Evolutionary conservation across 2,797 vertebrate genomes (phyloP), one percentile per base, ranked within the genome.

Genomic region (Bryconaethiops microstoma): DNA sequence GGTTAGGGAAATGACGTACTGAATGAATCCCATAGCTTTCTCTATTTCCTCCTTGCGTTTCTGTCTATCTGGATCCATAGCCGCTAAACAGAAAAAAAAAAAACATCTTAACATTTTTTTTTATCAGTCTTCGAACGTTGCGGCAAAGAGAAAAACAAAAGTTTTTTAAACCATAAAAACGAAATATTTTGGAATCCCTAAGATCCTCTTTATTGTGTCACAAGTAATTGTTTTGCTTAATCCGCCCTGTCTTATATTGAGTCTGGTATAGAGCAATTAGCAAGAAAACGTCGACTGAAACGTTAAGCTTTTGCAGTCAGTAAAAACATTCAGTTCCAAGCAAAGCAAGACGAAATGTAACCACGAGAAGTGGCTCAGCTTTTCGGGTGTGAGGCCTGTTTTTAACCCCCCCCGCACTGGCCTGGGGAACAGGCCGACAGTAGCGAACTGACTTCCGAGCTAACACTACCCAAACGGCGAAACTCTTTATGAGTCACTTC

Each of bases 1-100:
- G 17, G 2, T 13, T 14, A 42, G n/a, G 12, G 62, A 62, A 82
- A 54, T 0, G 21, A 91, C 96, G 96, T 94, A 99, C 98, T 99
- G 97, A 86, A 99, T 99, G 82, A 99, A 99, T 83, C 97, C 96
- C 93, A 99, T 94, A 83, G 97, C 96, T 91, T 97, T 99, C 88
- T 98, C 96, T 83, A 99, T 99, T 90, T 99, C 97, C 84, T 98
- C 97, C 89, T 95, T 97, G 84, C 98, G 94, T 89, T 95, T 98
- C 92, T 94, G 96, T 90, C 97, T 94, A 86, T 97, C 98, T 88
- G 95, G 93, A 95, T 92, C 94, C 95, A 95, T 92, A 69, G 35
- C 89, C 93, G 70, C 9, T 13, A 63, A 82, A 64, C 2, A 21
- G 72, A 17, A 60, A 1, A 23, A 60, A 1, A 52, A 0, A 69